phyloP scores from a whole-genome alignment of 2,888 invertebrate genomes.

The Troides oblongomaculatus region DNA sequence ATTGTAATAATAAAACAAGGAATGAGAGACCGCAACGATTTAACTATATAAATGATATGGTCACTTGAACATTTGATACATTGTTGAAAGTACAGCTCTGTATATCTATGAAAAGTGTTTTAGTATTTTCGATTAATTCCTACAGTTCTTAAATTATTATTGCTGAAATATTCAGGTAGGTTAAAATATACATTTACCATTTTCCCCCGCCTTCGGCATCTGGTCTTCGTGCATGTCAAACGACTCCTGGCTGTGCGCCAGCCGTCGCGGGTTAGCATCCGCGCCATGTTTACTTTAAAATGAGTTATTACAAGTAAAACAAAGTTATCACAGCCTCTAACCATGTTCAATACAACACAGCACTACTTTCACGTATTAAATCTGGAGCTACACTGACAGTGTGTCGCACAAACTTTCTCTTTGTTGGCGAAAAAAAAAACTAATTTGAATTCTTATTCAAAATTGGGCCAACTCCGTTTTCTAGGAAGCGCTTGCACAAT shows the following conservation, averaged over 20 bases:
- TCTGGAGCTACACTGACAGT: slow-evolving; percentile 58
- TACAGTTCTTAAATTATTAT: too few relatives aligned
- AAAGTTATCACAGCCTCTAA: slow-evolving; percentile 39
- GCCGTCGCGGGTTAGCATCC: slow-evolving; percentile 41
- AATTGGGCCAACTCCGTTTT: slow-evolving; percentile 66
- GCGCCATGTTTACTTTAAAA: slow-evolving; percentile 46
- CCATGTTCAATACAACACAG: slow-evolving; percentile 45
- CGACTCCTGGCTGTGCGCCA: slow-evolving; percentile 50
- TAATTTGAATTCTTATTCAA: slow-evolving; percentile 75
- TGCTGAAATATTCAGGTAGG: too few relatives aligned
- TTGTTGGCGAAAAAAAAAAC: slow-evolving; percentile 63
- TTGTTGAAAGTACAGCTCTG: too few relatives aligned
- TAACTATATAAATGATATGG: slow-evolving; percentile 2
- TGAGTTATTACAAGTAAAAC: slow-evolving; percentile 47
- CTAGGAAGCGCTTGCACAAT: slow-evolving; percentile 55
- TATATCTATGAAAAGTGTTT: too few relatives aligned
- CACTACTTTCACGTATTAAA: slow-evolving; percentile 67
- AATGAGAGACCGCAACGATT: slow-evolving; percentile 11
- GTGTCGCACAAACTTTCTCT: slow-evolving; percentile 62
- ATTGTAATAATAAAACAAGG: slow-evolving; percentile 18
- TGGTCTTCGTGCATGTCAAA: slow-evolving; percentile 46
- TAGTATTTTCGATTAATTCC: too few relatives aligned
- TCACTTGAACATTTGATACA: neutral
- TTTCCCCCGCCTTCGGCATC: slow-evolving; percentile 51
- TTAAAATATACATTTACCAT: slow-evolving; percentile 45